phyloP scores from a whole-genome alignment of 2,113 vertebrate species.

The Gallinago media region DNA sequence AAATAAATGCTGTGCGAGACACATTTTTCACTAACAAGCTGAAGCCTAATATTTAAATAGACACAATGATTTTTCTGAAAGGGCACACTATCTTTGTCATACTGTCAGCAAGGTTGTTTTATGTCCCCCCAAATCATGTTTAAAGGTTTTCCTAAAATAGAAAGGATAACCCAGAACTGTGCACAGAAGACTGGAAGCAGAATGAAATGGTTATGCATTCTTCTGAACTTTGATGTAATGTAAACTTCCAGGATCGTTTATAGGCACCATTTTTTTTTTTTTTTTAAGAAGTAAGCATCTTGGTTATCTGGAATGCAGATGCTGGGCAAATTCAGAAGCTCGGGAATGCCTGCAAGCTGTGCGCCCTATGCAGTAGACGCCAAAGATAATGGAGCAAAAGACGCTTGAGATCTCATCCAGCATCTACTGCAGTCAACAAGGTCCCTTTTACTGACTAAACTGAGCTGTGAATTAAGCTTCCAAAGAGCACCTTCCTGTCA shows the following conservation, averaged over 20 bases:
- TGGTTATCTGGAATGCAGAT: constrained; percentile 70
- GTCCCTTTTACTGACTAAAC: background rate
- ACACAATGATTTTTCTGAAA: constrained; percentile 58
- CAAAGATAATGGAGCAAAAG: constrained; percentile 52
- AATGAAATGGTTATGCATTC: constrained; percentile 46
- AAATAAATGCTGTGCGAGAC: constrained; percentile 39
- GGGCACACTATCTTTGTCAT: constrained; percentile 33
- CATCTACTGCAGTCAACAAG: background rate
- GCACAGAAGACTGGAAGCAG: constrained; percentile 38
- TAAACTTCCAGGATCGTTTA: constrained; percentile 59
- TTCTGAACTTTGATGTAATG: constrained; percentile 50
- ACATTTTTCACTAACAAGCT: constrained; percentile 67
- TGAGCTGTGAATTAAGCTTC: background rate
- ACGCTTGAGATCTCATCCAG: background rate
- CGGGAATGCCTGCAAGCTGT: constrained; percentile 63
- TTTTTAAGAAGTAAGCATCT: constrained; percentile 25
- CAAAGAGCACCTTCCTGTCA: background rate
- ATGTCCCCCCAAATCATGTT: constrained; percentile 32
- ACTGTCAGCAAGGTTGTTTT: constrained; percentile 51
- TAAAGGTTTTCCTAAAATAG: constrained; percentile 59
- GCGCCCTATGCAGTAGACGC: constrained; percentile 57
- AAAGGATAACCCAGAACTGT: constrained; percentile 42
- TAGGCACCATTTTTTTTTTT: background rate
- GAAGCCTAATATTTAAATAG: constrained; percentile 72
- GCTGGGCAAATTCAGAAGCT: constrained; percentile 67